A percentile compares a stretch with the other conserved stretches of the same genome.
phyloP scores from a whole-genome alignment of 1,140 invertebrate genomes.

The Muscidifurax raptorellus region DNA sequence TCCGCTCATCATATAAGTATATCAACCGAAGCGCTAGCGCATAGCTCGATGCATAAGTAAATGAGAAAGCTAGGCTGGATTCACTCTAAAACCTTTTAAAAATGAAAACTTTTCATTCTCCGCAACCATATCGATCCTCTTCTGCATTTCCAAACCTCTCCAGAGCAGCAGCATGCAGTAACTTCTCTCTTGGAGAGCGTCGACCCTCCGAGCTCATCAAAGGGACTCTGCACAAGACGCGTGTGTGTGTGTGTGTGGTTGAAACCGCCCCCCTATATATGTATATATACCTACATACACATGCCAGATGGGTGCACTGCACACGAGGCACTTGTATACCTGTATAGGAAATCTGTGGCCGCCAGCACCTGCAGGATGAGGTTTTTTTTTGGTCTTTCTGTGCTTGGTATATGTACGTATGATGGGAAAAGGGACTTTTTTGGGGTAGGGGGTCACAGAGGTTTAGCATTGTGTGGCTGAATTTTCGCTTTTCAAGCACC shows the following conservation, averaged over 20 bases:
- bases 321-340: neutral
- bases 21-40: too few relatives aligned
- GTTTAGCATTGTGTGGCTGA: neutral
- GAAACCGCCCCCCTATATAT: neutral
- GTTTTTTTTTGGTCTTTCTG: neutral
- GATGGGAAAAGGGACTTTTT: neutral
- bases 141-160: neutral
- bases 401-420: too few relatives aligned
- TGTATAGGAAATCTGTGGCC: neutral
- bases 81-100: neutral
- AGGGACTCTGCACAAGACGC: neutral
- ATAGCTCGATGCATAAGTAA: neutral
- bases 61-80: neutral
- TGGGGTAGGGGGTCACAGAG: neutral
- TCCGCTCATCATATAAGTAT: too few relatives aligned
- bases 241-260: neutral
- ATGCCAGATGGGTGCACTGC: neutral
- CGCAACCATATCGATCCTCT: neutral
- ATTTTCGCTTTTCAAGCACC: neutral
- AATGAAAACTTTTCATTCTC: neutral
- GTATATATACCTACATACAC: neutral
- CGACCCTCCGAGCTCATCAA: neutral
- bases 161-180: neutral
- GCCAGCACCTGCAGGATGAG: neutral
- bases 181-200: neutral